These are phyloP conservation scores for Dioctria linearis DNA, from an alignment of 2,888 invertebrate genomes.

Conservation along the genomic window DNA sequence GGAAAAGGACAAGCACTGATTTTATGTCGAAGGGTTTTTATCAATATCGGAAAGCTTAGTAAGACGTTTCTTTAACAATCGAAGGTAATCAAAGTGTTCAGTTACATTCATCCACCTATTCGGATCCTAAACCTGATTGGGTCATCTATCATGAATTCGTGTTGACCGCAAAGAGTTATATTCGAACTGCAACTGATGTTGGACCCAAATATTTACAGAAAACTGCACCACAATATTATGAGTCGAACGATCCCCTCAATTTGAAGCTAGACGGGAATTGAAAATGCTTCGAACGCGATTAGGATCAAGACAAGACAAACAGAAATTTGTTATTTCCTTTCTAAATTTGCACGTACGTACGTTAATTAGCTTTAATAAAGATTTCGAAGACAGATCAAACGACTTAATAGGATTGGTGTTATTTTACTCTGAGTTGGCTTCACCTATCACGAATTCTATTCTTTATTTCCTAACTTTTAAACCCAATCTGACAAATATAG, in stretches of 20 bases:
- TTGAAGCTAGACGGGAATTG: no score
- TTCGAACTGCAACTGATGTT: constrained; percentile 98
- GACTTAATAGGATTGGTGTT: no score
- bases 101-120: constrained; percentile 97
- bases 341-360: no score
- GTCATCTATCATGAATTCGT: constrained; percentile 99
- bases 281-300: no score
- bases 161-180: constrained; percentile 99
- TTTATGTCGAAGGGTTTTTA: constrained; percentile 99
- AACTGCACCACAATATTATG: constrained; percentile 98
- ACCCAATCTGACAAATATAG: no score
- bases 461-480: no score
- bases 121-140: constrained; percentile 98
- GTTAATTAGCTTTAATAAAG: no score
- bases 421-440: no score
- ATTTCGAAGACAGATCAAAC: no score
- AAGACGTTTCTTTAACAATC: constrained; percentile 96
- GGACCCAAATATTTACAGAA: constrained; percentile 97
- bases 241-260: constrained; percentile 90
- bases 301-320: constrained; percentile 76
- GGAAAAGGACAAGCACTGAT: constrained; percentile 96
- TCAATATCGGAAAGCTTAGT: constrained; percentile 99
- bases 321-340: no score
- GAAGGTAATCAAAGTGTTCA: constrained; percentile 99
- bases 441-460: no score